Conservation (phyloP, 2,113 vertebrate species). For the Scomber japonicus region DNA sequence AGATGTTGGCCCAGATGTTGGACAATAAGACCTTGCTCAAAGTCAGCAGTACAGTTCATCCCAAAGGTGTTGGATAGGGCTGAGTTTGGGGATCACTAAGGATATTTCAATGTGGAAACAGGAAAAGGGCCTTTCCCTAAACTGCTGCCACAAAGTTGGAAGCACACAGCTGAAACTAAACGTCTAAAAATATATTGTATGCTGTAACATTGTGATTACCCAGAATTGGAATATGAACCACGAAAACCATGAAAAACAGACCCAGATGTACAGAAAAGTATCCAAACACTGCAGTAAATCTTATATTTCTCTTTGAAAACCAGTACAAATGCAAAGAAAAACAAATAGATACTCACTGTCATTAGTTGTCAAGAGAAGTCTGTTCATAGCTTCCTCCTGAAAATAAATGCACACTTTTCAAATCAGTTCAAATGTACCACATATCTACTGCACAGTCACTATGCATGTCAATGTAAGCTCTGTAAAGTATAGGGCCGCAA, state of each 20-base stretch:
- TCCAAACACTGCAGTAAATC: no score
- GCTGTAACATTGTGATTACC: neutral
- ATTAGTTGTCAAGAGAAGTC: constrained; percentile 35
- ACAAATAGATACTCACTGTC: constrained; percentile 65
- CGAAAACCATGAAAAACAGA: neutral
- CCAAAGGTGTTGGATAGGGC: no score
- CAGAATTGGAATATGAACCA: neutral
- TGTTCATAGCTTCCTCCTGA: constrained; percentile 72
- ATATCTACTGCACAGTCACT: no score
- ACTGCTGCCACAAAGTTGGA: neutral
- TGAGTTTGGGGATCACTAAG: neutral
- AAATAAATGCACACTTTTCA: constrained; percentile 20
- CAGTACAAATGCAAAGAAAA: neutral
- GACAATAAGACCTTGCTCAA: no score
- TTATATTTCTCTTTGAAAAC: neutral
- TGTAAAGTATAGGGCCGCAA: no score
- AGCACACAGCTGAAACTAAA: neutral
- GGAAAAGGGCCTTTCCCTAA: neutral
- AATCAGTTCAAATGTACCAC: neutral
- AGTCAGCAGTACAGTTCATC: no score
- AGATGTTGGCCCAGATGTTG: no score
- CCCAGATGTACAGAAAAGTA: no score
- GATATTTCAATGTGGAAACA: neutral
- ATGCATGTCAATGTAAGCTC: no score
- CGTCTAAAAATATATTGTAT: constrained; percentile 5